A percentile compares a stretch with the other conserved stretches of the same genome.
Conservation (phyloP, 2,797 vertebrate species). For the Graptemys geographica region DNA sequence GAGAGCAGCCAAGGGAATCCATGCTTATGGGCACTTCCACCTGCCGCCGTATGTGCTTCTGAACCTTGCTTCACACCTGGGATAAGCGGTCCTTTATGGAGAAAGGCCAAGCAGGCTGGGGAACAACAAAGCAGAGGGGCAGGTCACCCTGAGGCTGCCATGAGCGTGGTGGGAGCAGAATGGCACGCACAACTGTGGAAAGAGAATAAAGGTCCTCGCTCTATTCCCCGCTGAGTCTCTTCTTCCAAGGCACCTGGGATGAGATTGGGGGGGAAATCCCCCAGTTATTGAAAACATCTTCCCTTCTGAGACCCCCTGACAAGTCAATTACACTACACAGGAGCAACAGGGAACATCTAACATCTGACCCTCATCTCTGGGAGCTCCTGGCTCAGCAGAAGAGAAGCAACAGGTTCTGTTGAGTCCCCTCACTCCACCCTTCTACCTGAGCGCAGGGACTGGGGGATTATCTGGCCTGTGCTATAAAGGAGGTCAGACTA, state of each 20-base stretch:
- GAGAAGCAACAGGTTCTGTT: background rate
- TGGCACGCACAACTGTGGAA: rapidly evolving
- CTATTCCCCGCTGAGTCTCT: no score
- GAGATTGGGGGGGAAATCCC: background rate
- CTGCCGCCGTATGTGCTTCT: background rate
- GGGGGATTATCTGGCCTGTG: background rate
- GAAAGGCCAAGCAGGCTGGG: background rate
- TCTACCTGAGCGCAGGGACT: background rate
- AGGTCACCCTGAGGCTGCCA: background rate
- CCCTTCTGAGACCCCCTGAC: background rate
- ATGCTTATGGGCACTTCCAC: background rate
- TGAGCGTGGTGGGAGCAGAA: background rate
- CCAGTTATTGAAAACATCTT: background rate
- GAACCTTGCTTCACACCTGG: background rate
- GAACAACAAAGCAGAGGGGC: background rate
- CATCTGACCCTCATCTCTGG: background rate
- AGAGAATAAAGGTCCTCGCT: background rate
- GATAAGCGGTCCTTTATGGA: background rate
- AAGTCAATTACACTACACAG: background rate
- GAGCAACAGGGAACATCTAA: background rate
- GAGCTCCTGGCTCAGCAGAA: background rate
- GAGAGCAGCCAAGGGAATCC: background rate
- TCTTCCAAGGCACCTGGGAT: background rate
- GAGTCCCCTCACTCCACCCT: background rate
- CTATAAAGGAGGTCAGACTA: background rate